A percentile compares a stretch with the other conserved stretches of the same genome.
phyloP scores from a whole-genome alignment of 2,113 vertebrate species.

The Gobius niger region DNA sequence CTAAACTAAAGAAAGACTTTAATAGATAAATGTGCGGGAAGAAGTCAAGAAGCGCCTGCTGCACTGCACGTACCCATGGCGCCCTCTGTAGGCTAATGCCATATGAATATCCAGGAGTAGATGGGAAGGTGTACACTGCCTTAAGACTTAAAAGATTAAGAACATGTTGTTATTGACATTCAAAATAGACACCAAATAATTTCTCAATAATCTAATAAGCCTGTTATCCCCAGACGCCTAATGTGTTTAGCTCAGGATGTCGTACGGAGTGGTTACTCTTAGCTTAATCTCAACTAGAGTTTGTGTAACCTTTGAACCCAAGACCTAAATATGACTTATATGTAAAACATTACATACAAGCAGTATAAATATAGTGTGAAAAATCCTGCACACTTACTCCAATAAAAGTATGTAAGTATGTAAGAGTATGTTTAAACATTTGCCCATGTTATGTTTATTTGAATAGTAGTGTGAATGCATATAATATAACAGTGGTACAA shows the following conservation, averaged over 20 bases:
- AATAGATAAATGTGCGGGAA: background rate
- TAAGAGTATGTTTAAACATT: too few species aligned
- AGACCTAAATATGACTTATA: background rate
- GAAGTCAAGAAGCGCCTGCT: background rate
- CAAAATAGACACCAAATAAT: conserved; percentile 21
- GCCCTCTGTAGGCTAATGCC: conserved; percentile 62
- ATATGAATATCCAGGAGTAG: background rate
- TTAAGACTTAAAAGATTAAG: background rate
- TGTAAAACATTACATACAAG: background rate
- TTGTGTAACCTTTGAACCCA: background rate
- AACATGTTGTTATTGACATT: background rate
- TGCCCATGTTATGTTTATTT: background rate
- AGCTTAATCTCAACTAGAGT: background rate
- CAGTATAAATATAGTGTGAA: too few species aligned
- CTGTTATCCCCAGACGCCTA: conserved; percentile 10
- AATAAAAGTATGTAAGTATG: too few species aligned
- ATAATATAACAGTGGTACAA: background rate
- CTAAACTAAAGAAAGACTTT: background rate
- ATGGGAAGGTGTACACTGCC: too few species aligned
- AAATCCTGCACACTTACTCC: too few species aligned
- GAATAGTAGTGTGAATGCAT: background rate
- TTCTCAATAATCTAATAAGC: conserved; percentile 24
- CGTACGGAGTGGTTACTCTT: background rate
- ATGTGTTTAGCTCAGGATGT: background rate
- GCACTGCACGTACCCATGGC: conserved; percentile 36